Percentiles rank a stretch among this genome's conserved stretches.
These are phyloP conservation scores for Montipora foliosa DNA, from an alignment of 64 coral and sea anemone species.

Conservation along the genomic window DNA sequence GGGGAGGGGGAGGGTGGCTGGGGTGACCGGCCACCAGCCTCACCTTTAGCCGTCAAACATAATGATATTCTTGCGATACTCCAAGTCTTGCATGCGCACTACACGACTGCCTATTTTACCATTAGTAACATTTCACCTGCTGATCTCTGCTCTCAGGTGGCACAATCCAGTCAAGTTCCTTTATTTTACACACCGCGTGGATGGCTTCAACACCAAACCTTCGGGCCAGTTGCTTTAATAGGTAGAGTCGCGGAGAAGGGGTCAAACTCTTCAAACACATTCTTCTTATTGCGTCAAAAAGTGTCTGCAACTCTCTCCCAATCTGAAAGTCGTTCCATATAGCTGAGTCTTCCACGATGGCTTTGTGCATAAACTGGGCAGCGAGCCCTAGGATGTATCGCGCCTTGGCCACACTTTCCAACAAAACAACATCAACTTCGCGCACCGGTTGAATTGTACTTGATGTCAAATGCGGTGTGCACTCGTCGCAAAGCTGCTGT, in stretches of 20 bases:
- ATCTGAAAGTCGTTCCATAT: background rate
- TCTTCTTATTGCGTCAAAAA: slow-evolving; percentile 16
- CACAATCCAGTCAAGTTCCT: slow-evolving; percentile 39
- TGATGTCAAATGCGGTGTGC: slow-evolving; percentile 10
- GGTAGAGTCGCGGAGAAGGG: slow-evolving; percentile 30
- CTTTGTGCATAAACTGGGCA: slow-evolving; percentile 44
- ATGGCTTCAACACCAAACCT: slow-evolving; percentile 53
- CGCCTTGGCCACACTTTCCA: slow-evolving; percentile 48
- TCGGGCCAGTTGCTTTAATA: slow-evolving; percentile 55
- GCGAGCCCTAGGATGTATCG: slow-evolving; percentile 20
- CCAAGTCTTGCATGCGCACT: no score
- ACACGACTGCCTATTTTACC: no score
- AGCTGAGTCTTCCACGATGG: background rate
- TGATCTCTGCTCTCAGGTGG: slow-evolving; percentile 36
- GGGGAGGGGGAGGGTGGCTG: no score
- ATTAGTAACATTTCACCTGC: slow-evolving; percentile 20
- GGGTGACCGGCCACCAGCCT: no score
- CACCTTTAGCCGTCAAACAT: background rate
- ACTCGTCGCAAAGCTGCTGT: slow-evolving; percentile 17
- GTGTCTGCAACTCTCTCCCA: slow-evolving; percentile 2
- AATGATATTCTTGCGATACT: no score
- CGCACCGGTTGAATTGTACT: background rate
- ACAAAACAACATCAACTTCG: slow-evolving; percentile 37
- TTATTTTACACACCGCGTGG: slow-evolving; percentile 2
- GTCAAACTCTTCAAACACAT: background rate